These are phyloP conservation scores for Nestor notabilis DNA, from an alignment of 2,113 vertebrate species.

Conservation along the genomic window DNA sequence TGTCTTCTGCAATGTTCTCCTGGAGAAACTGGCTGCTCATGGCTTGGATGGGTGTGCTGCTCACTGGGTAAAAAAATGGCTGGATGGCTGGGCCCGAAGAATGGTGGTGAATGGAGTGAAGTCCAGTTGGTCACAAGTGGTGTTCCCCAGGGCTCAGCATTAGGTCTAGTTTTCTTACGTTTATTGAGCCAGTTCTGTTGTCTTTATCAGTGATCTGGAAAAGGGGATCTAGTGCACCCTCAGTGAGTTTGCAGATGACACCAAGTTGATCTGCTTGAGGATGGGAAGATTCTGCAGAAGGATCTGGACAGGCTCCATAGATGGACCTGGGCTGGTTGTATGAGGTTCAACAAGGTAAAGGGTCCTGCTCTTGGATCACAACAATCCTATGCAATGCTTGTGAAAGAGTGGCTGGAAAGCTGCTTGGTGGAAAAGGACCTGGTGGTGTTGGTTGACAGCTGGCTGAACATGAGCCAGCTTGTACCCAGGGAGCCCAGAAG, in stretches of 20 bases:
- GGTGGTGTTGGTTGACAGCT: background rate
- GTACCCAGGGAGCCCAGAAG: background rate
- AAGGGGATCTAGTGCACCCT: background rate
- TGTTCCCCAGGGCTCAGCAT: background rate
- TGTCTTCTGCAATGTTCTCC: background rate
- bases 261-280: background rate
- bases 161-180: background rate
- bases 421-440: rapidly evolving
- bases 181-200: background rate
- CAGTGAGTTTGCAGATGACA: background rate
- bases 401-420: background rate
- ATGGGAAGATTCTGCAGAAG: background rate
- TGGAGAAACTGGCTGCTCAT: background rate
- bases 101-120: background rate
- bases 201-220: background rate
- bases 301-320: background rate
- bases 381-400: too few relatives aligned
- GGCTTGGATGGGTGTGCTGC: background rate
- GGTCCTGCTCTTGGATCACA: background rate
- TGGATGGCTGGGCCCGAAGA: background rate
- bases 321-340: background rate
- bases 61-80: background rate
- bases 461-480: background rate
- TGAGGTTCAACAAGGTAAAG: background rate
- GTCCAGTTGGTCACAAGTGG: background rate